phyloP scores from a whole-genome alignment of 2,888 invertebrate species.

The Callyntrura sp. region DNA sequence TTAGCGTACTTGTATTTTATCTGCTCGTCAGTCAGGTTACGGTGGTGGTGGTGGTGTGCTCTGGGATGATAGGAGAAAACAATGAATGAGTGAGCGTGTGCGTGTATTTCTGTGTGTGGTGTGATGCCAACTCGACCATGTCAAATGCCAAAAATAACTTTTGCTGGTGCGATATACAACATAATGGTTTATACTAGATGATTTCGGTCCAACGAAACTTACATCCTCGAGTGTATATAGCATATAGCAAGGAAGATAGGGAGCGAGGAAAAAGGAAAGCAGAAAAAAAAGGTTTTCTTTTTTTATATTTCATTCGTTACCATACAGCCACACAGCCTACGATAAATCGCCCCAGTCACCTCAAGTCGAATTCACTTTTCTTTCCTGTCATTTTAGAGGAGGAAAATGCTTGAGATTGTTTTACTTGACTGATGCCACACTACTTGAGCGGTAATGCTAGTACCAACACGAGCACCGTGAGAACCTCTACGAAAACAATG shows the following conservation, averaged over 20 bases:
- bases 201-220: not conserved
- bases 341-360: conserved; percentile 67
- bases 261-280: not conserved
- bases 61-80: not conserved
- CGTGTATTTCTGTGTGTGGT: conserved; percentile 37
- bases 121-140: conserved; percentile 59
- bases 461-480: not conserved
- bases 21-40: too few relatives aligned
- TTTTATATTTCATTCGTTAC: too few relatives aligned
- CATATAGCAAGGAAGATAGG: not conserved
- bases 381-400: conserved; percentile 61
- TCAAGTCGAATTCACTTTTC: conserved; percentile 60
- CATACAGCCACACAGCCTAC: not conserved
- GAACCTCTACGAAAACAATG: not conserved
- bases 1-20: conserved; percentile 1
- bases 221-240: not conserved
- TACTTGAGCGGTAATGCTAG: not conserved
- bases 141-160: conserved; percentile 44
- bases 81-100: not conserved
- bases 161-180: not conserved
- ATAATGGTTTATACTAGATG: too few relatives aligned
- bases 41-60: not conserved
- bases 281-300: not conserved
- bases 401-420: conserved; percentile 72
- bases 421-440: conserved; percentile 58